These are phyloP conservation scores for Ariolimax columbianus DNA, from an alignment of 2,888 invertebrate genomes.

Conservation along the genomic window DNA sequence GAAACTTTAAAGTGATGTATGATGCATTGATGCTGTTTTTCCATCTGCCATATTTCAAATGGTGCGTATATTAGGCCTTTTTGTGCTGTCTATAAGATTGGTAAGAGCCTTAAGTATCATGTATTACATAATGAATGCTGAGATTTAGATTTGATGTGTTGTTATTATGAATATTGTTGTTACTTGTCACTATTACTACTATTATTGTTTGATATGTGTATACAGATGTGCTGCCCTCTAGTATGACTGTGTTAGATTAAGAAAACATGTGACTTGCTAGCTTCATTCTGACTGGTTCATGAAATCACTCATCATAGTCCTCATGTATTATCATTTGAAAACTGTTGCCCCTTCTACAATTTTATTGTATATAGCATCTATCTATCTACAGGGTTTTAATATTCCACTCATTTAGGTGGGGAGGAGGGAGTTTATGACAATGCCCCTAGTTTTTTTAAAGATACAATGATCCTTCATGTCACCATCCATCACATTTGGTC, in stretches of 20 bases:
- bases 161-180: conserved; percentile 38
- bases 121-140: not conserved
- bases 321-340: not conserved
- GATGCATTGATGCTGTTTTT: not conserved
- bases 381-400: no score
- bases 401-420: no score
- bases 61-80: conserved; percentile 41
- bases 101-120: conserved; percentile 29
- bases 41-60: conserved; percentile 40
- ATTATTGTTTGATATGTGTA: conserved; percentile 29
- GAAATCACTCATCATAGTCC: not conserved
- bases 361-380: no score
- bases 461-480: no score
- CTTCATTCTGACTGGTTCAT: not conserved
- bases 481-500: no score
- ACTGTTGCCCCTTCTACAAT: no score
- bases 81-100: conserved; percentile 24
- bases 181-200: conserved; percentile 26
- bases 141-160: conserved; percentile 25
- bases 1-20: not conserved
- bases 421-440: no score
- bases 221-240: not conserved
- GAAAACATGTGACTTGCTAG: not conserved
- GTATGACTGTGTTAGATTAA: not conserved
- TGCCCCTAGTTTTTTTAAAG: no score